A percentile compares a stretch with the other conserved stretches of the same genome.
Conservation (phyloP, 2,888 invertebrate genomes). For the Ceriagrion tenellum region DNA sequence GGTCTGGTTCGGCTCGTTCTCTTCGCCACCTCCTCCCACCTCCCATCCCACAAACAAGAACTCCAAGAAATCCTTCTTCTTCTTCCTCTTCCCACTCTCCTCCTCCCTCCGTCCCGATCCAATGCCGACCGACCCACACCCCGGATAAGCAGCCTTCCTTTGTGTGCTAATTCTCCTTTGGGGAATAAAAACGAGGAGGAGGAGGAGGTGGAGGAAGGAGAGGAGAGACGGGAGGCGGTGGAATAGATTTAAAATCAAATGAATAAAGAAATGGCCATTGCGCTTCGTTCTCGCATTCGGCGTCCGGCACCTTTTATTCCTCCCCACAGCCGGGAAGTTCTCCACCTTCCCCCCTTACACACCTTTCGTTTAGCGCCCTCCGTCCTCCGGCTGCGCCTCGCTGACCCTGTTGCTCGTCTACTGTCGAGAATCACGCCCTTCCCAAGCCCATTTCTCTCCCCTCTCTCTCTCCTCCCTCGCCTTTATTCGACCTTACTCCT, state of each 20-base stretch:
- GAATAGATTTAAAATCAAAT: slow-evolving; percentile 68
- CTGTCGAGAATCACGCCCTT: not conserved
- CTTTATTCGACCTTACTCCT: slow-evolving; percentile 7
- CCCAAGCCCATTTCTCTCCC: not conserved
- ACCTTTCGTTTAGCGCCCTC: not conserved
- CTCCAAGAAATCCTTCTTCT: not conserved
- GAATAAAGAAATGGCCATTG: slow-evolving; percentile 66
- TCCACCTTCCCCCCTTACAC: not conserved
- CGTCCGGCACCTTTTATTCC: slow-evolving; percentile 53
- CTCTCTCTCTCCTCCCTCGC: not conserved
- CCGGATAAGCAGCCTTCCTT: slow-evolving; percentile 52
- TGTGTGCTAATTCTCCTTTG: slow-evolving; percentile 63
- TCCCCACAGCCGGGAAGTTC: not conserved
- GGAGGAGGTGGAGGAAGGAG: not conserved
- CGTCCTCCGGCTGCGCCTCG: not conserved
- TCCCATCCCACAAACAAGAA: not conserved
- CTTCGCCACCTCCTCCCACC: not conserved
- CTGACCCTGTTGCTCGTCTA: not conserved
- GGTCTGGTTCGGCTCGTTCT: not conserved
- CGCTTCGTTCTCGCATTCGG: slow-evolving; percentile 41
- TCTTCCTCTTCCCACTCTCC: not conserved
- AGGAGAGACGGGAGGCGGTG: slow-evolving; percentile 36
- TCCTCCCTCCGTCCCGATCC: not conserved
- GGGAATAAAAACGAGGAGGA: slow-evolving; percentile 61
- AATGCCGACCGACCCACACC: not conserved